A percentile compares a stretch with the other conserved stretches of the same genome.
phyloP scores from a whole-genome alignment of 2,888 invertebrate species.

The Melinaea marsaeus region DNA sequence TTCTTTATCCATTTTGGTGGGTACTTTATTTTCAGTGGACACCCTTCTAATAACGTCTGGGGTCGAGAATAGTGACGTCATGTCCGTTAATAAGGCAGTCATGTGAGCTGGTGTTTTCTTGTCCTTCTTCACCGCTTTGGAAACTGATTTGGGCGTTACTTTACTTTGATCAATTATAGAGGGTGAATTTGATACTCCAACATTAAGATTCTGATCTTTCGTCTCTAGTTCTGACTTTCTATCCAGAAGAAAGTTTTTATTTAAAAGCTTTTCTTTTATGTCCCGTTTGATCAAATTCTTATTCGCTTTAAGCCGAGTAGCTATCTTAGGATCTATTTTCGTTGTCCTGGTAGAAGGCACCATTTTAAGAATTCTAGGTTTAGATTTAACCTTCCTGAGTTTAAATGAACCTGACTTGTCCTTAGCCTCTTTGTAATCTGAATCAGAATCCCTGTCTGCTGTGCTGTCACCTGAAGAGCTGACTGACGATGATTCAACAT shows the following conservation, averaged over 20 bases:
- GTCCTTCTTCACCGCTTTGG: slow-evolving; percentile 65
- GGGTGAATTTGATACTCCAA: slow-evolving; percentile 42
- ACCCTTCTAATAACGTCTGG: slow-evolving; percentile 87
- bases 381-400: slow-evolving; percentile 55
- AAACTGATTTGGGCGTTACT: slow-evolving; percentile 63
- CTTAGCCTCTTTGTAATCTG: slow-evolving; percentile 76
- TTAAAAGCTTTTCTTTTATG: slow-evolving; percentile 57
- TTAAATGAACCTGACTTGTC: slow-evolving; percentile 53
- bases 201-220: slow-evolving; percentile 41
- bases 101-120: slow-evolving; percentile 80
- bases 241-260: slow-evolving; percentile 49
- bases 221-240: slow-evolving; percentile 46
- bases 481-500: slow-evolving; percentile 69
- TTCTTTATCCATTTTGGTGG: slow-evolving; percentile 74
- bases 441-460: slow-evolving; percentile 80
- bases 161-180: slow-evolving; percentile 52
- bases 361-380: slow-evolving; percentile 64
- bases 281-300: slow-evolving; percentile 56
- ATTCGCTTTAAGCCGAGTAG: slow-evolving; percentile 51
- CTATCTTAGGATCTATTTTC: slow-evolving; percentile 54
- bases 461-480: slow-evolving; percentile 76
- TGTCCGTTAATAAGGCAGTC: slow-evolving; percentile 74
- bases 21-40: slow-evolving; percentile 68
- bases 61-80: slow-evolving; percentile 85
- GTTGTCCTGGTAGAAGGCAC: slow-evolving; percentile 43